phyloP scores from a whole-genome alignment of 37 sponge, comb jelly and placozoan species.

The Ianthella basta region DNA sequence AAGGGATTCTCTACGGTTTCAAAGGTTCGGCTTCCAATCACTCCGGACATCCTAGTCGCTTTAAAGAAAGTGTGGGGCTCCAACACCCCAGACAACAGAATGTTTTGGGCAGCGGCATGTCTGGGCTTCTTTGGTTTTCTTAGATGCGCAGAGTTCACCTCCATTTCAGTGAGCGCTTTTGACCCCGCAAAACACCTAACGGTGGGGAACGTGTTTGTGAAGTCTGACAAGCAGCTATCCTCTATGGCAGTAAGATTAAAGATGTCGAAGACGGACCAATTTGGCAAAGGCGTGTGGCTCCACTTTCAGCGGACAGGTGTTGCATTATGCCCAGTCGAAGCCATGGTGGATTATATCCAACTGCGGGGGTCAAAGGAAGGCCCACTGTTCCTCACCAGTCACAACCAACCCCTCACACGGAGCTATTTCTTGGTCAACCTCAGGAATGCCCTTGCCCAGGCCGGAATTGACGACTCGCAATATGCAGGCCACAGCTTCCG shows the following conservation, averaged over 20 bases:
- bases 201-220: not conserved
- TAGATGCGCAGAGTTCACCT: not conserved
- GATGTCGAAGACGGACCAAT: slow-evolving; percentile 14
- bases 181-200: not conserved
- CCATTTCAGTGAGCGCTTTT: not conserved
- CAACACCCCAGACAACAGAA: not conserved
- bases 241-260: not conserved
- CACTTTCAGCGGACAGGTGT: not conserved
- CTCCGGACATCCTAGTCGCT: not conserved
- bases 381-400: not conserved
- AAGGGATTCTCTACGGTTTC: not conserved
- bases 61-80: not conserved
- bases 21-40: not conserved
- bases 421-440: not conserved
- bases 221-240: not conserved
- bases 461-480: not conserved
- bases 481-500: slow-evolving; percentile 47
- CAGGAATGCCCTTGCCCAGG: not conserved
- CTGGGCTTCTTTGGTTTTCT: slow-evolving; percentile 21
- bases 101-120: slow-evolving; percentile 20
- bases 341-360: not conserved
- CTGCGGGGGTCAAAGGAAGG: not conserved
- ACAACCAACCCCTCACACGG: not conserved
- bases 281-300: not conserved
- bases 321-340: slow-evolving; percentile 1